Base-by-base conservation (phyloP, 2,888 invertebrate genomes). In the Ectobius pallidus region DNA sequence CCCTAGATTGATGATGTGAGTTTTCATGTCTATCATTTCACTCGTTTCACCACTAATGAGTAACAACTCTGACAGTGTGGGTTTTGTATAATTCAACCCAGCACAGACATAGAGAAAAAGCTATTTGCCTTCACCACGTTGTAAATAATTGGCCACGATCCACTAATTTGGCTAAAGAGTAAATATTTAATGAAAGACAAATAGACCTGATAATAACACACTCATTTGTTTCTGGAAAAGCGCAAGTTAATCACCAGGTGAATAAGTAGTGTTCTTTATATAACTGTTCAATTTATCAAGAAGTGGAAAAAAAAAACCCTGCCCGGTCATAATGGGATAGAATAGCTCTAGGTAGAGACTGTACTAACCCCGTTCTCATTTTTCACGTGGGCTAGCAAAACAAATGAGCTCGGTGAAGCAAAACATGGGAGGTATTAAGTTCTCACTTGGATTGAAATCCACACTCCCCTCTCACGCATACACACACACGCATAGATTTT, bases 371-470 rank as follows among this genome's bases (percentile, higher is more conserved):
- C 25, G 25, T 11, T 25, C 32, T 30, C 58, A 30, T 58, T 58
- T 58, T 58, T 58, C 27, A 58, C 30, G 27, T n/a, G 3, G 7
- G 58, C 58, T 0, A 30, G 30, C 14, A 16, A 58, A 58, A 55
- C 55, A 58, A 58, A 58, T 58, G 58, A 58, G 30, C 16, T 58
- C 11, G 18, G 16, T 30, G 30, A 58, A 58, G 58, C 58, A 30
- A 58, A 30, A 30, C 58, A 32, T 30, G 30, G 58, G 27, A 58
- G 58, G 58, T 32, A 58, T 58, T 58, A 58, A 58, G 58, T 58
- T 25, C 30, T 58, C 30, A 4, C 30, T 58, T 11, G 4, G 30
- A 58, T 16, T 32, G n/a, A 58, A 58, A 1, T 20, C 1, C 52
- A 7, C 7, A 14, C 52, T 11, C 52, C 52, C 7, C 7, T 16